Evolutionary conservation across 2,113 vertebrate genomes (phyloP).

Genomic region (Forbesichthys papilliferus): DNA sequence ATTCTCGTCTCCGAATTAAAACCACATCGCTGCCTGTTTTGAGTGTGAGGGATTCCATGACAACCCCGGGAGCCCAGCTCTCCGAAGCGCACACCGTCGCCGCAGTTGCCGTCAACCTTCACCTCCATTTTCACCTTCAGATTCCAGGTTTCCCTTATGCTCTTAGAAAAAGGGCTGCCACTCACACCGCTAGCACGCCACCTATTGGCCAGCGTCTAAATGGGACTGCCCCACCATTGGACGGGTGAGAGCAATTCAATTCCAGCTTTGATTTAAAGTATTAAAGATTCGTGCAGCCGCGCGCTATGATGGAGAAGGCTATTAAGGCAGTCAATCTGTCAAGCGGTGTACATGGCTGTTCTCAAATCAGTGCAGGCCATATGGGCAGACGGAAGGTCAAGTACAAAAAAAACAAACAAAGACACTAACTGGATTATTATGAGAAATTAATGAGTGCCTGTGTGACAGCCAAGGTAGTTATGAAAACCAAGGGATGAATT

Average conservation of each 20-base stretch:
- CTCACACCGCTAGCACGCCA: constrained; percentile 18
- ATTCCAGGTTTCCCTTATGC: constrained; percentile 34
- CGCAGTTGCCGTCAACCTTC: constrained; percentile 17
- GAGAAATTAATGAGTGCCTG: constrained; percentile 43
- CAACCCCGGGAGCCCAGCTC: constrained; percentile 27
- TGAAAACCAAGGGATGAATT: constrained; percentile 44
- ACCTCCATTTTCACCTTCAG: constrained; percentile 57
- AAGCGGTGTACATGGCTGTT: constrained; percentile 43
- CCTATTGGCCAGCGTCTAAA: constrained; percentile 42
- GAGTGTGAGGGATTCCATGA: constrained; percentile 63
- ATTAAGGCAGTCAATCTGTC: constrained; percentile 58
- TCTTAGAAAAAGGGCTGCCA: constrained; percentile 14
- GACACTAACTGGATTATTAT: constrained; percentile 53
- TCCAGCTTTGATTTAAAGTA: constrained; percentile 55
- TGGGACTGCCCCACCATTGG: constrained; percentile 28
- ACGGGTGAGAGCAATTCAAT: constrained; percentile 51
- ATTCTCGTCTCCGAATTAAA: constrained; percentile 52
- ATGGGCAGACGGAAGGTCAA: constrained; percentile 59
- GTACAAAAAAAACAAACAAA: not conserved
- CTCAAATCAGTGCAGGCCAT: constrained; percentile 54
- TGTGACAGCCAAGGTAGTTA: constrained; percentile 23
- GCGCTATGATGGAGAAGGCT: constrained; percentile 34
- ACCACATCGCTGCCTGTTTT: not conserved
- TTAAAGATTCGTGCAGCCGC: constrained; percentile 52
- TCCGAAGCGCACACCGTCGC: constrained; percentile 45